Conservation (phyloP, 1,140 invertebrate species). For the Gryllus bimaculatus region DNA sequence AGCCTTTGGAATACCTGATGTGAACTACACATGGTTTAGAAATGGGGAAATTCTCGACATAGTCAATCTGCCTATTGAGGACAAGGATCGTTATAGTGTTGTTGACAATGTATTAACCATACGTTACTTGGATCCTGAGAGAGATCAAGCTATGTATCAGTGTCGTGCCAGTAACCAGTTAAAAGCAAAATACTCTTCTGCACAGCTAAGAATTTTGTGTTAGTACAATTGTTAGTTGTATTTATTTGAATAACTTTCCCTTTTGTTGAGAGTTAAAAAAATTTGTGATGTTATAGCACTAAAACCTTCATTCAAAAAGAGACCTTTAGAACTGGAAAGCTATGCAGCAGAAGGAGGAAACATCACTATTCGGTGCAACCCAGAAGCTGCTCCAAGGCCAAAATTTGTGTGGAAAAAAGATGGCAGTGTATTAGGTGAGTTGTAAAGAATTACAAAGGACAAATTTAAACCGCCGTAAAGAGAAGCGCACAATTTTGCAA, state of each 20-base stretch:
- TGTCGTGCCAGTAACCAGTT: slow-evolving; percentile 85
- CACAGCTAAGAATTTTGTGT: slow-evolving; percentile 77
- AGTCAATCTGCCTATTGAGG: slow-evolving; percentile 51
- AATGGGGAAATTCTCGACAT: slow-evolving; percentile 65
- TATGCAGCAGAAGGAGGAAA: slow-evolving; percentile 86
- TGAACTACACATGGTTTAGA: slow-evolving; percentile 85
- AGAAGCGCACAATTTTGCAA: too few relatives aligned
- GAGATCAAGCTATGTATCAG: slow-evolving; percentile 93
- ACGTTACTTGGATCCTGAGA: slow-evolving; percentile 58
- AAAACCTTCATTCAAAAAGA: slow-evolving; percentile 82
- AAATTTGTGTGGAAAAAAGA: slow-evolving; percentile 88
- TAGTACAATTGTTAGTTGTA: slow-evolving; percentile 27
- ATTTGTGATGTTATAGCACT: slow-evolving; percentile 46
- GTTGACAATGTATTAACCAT: slow-evolving; percentile 84
- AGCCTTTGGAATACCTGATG: slow-evolving; percentile 90
- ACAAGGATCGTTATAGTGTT: slow-evolving; percentile 65
- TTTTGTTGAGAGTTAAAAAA: not conserved
- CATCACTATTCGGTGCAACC: slow-evolving; percentile 82
- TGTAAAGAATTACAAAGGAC: not conserved
- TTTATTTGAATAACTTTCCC: slow-evolving; percentile 14
- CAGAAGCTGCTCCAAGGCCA: slow-evolving; percentile 87
- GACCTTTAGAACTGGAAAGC: slow-evolving; percentile 75
- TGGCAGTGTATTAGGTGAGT: slow-evolving; percentile 61
- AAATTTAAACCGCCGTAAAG: too few relatives aligned
- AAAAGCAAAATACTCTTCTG: slow-evolving; percentile 77